Conservation (phyloP, 2,888 invertebrate species). For the Cepaea hortensis region DNA sequence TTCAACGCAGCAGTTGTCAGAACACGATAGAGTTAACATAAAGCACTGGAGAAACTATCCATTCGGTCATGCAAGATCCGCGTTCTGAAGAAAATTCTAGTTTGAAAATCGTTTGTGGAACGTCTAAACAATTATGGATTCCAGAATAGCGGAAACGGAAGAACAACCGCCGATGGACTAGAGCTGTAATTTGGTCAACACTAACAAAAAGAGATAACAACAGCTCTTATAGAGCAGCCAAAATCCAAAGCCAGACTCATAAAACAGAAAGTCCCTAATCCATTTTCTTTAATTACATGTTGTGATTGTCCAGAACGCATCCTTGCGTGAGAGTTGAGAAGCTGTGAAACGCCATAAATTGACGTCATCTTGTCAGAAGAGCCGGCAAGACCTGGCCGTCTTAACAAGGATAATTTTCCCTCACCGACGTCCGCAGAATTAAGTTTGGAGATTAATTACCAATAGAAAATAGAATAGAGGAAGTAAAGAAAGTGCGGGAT, state of each 20-base stretch:
- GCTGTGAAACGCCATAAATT: conserved; percentile 34
- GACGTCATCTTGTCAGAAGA: conserved; percentile 36
- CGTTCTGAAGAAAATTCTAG: too few relatives aligned
- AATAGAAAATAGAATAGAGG: conserved; percentile 11
- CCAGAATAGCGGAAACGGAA: background rate
- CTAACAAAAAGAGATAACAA: background rate
- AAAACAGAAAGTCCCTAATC: conserved; percentile 37
- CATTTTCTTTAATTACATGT: conserved; percentile 40
- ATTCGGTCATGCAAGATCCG: too few relatives aligned
- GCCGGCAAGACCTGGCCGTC: conserved; percentile 5
- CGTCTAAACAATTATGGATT: background rate
- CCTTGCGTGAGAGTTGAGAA: conserved; percentile 32
- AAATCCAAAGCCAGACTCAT: conserved; percentile 22
- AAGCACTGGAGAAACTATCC: too few relatives aligned
- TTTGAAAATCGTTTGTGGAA: too few relatives aligned
- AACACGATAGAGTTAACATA: too few relatives aligned
- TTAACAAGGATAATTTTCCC: conserved; percentile 39
- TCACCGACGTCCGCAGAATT: conserved; percentile 30
- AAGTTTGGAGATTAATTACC: conserved; percentile 35
- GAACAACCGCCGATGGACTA: background rate
- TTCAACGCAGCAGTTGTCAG: too few relatives aligned
- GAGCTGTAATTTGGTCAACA: background rate
- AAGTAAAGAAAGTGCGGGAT: background rate
- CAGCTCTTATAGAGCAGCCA: background rate
- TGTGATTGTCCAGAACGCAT: conserved; percentile 31